Percentiles rank a stretch among this genome's conserved stretches.
Conservation (phyloP, 2,797 vertebrate species). For the Eulemur coronatus region DNA sequence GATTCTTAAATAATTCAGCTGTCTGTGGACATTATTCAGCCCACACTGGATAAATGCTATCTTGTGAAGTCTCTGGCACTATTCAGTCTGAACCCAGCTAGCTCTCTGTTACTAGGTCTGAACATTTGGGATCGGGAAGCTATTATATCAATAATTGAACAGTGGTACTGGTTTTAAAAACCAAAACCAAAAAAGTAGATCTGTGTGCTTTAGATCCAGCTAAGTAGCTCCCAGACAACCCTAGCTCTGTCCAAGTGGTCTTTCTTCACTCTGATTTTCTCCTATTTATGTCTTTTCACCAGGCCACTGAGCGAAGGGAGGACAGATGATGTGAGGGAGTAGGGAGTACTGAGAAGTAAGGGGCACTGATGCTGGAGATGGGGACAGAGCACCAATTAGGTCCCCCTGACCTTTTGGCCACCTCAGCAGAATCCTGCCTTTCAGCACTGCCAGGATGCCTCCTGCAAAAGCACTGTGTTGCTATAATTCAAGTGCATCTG, state of each 20-base stretch:
- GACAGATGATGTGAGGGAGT: background rate
- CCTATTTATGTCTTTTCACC: background rate
- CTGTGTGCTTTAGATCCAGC: background rate
- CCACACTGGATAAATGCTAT: background rate
- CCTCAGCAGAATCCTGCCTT: background rate
- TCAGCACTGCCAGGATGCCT: background rate
- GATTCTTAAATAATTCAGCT: constrained; percentile 34
- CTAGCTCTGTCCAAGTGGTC: background rate
- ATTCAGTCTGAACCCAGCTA: background rate
- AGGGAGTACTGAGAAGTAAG: background rate
- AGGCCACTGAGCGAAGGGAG: background rate
- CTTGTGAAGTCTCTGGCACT: constrained; percentile 13
- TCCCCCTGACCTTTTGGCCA: background rate
- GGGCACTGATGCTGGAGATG: background rate
- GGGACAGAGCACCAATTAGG: too few species aligned
- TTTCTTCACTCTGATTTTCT: background rate
- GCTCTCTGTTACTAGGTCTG: background rate
- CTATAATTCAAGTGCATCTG: accelerated
- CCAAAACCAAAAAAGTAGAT: background rate
- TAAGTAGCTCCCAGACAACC: background rate
- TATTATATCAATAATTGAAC: background rate
- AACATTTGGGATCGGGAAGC: background rate
- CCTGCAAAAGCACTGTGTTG: background rate
- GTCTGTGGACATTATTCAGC: constrained; percentile 52
- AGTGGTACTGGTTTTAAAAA: background rate